phyloP scores from a whole-genome alignment of 2,888 invertebrate genomes.

The Psylliodes chrysocephalus region DNA sequence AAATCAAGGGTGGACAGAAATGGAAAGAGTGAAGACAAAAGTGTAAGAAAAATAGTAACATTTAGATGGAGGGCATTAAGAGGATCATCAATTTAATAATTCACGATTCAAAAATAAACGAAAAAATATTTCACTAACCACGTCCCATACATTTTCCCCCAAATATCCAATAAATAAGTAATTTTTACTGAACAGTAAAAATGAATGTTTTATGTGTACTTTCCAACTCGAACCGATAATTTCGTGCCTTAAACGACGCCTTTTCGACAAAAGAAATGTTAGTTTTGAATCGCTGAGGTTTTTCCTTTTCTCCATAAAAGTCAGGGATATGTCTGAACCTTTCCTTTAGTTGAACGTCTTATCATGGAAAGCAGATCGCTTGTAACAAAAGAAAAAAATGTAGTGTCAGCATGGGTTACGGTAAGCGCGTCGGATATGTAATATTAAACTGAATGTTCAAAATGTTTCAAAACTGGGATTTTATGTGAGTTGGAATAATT shows the following conservation, averaged over 20 bases:
- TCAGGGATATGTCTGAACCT: conserved; percentile 11
- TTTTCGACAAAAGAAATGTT: conserved; percentile 9
- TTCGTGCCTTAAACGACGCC: not conserved
- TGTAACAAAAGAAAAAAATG: conserved; percentile 20
- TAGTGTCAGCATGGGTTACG: conserved; percentile 14
- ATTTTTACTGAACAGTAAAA: too few relatives aligned
- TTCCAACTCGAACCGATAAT: not conserved
- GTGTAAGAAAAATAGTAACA: too few relatives aligned
- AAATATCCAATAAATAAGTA: too few relatives aligned
- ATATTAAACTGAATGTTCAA: not conserved
- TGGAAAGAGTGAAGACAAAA: too few relatives aligned
- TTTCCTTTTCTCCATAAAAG: conserved; percentile 20
- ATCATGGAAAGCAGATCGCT: conserved; percentile 16
- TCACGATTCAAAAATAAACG: too few relatives aligned
- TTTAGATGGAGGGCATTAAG: too few relatives aligned
- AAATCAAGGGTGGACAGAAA: too few relatives aligned
- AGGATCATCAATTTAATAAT: too few relatives aligned
- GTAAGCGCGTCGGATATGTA: not conserved
- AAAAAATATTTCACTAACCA: too few relatives aligned
- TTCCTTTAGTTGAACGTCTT: conserved; percentile 9
- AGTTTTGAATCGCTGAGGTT: conserved; percentile 24
- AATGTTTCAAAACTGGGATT: not conserved
- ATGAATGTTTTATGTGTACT: too few relatives aligned
- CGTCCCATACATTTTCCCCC: too few relatives aligned
- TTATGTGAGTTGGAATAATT: conserved; percentile 3